Evolutionary conservation across 2,888 invertebrate genomes (phyloP).

Genomic region (Byasa hedistus): DNA sequence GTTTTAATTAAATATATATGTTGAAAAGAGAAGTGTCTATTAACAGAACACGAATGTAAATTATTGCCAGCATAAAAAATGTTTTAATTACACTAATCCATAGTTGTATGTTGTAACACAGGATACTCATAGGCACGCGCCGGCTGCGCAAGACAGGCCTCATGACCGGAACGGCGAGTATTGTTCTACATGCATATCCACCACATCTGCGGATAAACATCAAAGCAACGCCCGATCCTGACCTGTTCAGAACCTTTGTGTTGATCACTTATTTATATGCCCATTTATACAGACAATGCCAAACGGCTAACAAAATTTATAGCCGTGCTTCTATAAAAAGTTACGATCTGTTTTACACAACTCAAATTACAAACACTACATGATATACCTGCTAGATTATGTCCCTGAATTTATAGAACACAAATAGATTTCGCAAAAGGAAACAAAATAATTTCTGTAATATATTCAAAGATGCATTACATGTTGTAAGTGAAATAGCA

Average conservation of each 20-base stretch:
- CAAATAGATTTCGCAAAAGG: too few species aligned
- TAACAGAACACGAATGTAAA: background rate
- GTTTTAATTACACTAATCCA: constrained; percentile 46
- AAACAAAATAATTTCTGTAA: too few species aligned
- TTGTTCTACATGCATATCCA: constrained; percentile 46
- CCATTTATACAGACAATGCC: constrained; percentile 15
- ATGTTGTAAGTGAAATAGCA: background rate
- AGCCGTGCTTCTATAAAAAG: background rate
- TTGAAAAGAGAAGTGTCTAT: too few species aligned
- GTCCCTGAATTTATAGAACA: background rate
- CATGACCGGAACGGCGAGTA: constrained; percentile 46
- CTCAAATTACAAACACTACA: background rate
- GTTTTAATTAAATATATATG: too few species aligned
- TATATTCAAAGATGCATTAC: too few species aligned
- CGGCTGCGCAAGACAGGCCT: constrained; percentile 44
- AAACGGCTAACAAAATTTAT: background rate
- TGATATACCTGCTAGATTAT: background rate
- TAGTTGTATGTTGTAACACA: constrained; percentile 40
- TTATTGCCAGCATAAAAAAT: background rate
- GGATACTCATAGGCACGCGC: constrained; percentile 31
- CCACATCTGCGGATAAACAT: constrained; percentile 20
- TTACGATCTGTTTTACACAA: background rate
- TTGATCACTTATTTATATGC: constrained; percentile 17
- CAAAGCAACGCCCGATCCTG: constrained; percentile 7
- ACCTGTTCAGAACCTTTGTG: constrained; percentile 5